Evolutionary conservation across 2,113 vertebrate genomes (phyloP), one percentile per base, ranked within the genome.

Genomic region (Petaurus breviceps): DNA sequence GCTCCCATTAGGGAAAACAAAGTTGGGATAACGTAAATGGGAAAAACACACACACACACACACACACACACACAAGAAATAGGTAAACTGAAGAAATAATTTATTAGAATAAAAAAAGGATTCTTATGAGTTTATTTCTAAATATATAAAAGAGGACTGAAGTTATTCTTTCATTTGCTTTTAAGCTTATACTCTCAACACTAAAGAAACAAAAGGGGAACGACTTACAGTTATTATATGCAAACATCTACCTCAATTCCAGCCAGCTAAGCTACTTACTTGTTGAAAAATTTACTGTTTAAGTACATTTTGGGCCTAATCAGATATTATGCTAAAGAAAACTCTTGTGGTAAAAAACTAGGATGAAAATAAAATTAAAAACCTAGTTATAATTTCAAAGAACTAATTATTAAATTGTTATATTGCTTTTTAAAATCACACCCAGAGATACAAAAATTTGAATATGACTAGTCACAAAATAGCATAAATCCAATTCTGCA

Each of bases 301-400:
- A 94, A 96, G 94, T 22, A 24, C 90, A 92, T 90, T 94, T 97
- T 84, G 96, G 57, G 93, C 91, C 77, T 96, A 97, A 96, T 97
- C 96, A 95, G 94, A 37, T 24, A 92, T 93, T n/a, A 91, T 5
- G 95, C 51, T 89, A 96, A 51, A 94, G 93, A 96, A 89, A 92
- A 96, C 68, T 43, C 68, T 84, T 5, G 22, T 84, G 37, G 8
- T 22, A 84, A 84, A 84, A n/a, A 77, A 4, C 14, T 77, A 77
- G 43, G 5, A 84, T 43, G 37, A 84, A 96, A 51, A 92, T 52
- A 97, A 97, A 97, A 96, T 93, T 47, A 49, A 49, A 95, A 95
- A 84, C 93, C 8, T 19, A 95, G 54, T 8, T 95, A 93, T n/a
- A 6, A 96, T 31, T 93, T 9, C 89, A 51, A 96, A 97, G 94